These are phyloP conservation scores for Cataglyphis albicans DNA, from an alignment of 2,888 invertebrate species.

Conservation along the genomic window DNA sequence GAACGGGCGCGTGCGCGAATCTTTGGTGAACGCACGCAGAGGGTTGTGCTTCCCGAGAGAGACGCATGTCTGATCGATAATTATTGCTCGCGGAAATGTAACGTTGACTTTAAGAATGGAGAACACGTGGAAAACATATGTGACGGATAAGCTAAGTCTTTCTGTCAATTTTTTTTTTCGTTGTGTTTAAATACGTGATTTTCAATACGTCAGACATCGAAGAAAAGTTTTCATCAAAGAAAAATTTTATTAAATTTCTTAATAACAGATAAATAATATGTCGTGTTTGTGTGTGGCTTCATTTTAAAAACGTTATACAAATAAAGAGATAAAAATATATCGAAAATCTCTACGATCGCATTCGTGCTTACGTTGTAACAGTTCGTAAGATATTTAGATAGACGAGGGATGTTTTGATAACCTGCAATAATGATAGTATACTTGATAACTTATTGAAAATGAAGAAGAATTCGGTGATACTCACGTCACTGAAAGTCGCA, in stretches of 20 bases:
- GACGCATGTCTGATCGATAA: conserved; percentile 41
- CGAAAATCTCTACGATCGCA: background rate
- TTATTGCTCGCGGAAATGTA: conserved; percentile 1
- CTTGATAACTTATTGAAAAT: background rate
- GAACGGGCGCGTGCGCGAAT: conserved; percentile 42
- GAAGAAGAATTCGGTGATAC: conserved; percentile 3
- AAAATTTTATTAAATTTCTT: background rate
- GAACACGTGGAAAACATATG: background rate
- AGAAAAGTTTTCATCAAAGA: too few relatives aligned
- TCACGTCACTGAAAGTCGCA: conserved; percentile 65
- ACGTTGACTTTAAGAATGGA: background rate
- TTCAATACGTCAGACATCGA: background rate
- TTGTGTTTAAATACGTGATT: background rate
- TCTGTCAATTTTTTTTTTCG: background rate
- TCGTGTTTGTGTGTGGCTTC: background rate
- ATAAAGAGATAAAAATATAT: background rate
- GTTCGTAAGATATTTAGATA: conserved; percentile 55
- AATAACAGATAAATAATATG: background rate
- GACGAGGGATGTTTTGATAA: conserved; percentile 51
- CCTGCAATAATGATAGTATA: conserved; percentile 23
- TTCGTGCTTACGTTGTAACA: conserved; percentile 14
- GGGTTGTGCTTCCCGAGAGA: background rate
- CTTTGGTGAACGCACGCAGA: background rate
- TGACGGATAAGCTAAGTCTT: too few relatives aligned
- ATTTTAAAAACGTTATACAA: conserved; percentile 32